phyloP scores from a whole-genome alignment of 2,797 vertebrate genomes.

The Benthosema pterotum region DNA sequence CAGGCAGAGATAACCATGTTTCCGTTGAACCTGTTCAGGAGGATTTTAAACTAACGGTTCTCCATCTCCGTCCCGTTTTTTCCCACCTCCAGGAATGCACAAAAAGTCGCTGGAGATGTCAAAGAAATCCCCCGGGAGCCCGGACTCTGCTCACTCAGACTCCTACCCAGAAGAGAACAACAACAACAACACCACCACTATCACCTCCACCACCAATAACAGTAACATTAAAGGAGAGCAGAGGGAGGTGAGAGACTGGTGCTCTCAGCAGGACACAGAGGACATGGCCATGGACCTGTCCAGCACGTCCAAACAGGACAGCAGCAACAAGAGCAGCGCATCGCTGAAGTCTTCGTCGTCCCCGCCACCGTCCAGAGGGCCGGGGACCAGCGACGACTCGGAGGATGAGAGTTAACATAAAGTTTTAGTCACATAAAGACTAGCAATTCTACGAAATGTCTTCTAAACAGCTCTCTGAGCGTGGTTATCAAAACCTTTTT shows the following conservation, averaged over 20 bases:
- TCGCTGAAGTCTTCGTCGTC: constrained; percentile 60
- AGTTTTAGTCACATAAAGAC: neutral
- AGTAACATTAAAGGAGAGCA: neutral
- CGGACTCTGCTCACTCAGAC: constrained; percentile 71
- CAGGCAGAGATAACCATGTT: neutral
- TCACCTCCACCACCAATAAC: too few species aligned
- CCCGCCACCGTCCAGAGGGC: constrained; percentile 45
- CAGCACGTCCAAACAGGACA: constrained; percentile 81
- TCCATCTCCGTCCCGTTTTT: neutral
- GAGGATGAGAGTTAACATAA: constrained; percentile 76
- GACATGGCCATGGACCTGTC: constrained; percentile 91
- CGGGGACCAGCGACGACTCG: constrained; percentile 67
- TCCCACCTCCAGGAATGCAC: constrained; percentile 91
- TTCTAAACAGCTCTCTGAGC: too few species aligned
- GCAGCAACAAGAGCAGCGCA: constrained; percentile 74
- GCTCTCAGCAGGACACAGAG: constrained; percentile 75
- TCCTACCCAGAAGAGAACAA: constrained; percentile 40
- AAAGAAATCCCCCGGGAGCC: constrained; percentile 80
- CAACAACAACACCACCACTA: too few species aligned
- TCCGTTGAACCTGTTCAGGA: neutral
- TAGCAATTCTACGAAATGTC: too few species aligned
- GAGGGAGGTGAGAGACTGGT: neutral
- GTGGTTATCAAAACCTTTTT: too few species aligned
- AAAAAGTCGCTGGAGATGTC: constrained; percentile 89
- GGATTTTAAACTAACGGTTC: neutral